Conservation (phyloP, 2,113 vertebrate genomes). For the Trachemys scripta region DNA sequence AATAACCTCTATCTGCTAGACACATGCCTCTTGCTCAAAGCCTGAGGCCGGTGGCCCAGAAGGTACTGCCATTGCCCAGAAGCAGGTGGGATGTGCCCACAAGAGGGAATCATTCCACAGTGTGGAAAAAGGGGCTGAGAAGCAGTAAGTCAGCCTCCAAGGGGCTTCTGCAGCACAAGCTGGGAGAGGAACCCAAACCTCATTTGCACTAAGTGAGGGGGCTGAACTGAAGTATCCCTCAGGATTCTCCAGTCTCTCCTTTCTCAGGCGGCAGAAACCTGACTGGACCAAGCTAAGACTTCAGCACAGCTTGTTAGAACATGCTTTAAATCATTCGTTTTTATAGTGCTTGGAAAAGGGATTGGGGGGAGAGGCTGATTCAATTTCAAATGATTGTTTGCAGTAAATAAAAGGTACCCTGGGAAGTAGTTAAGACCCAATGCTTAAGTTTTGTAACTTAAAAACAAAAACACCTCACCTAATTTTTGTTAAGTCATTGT, state of each 20-base stretch:
- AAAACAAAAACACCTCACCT: neutral
- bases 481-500: neutral
- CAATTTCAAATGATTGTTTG: neutral
- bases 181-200: neutral
- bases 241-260: fast-evolving
- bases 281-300: fast-evolving
- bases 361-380: neutral
- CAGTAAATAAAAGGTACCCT: neutral
- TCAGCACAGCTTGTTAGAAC: neutral
- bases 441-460: neutral
- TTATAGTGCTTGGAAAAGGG: neutral
- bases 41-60: neutral
- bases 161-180: neutral
- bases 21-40: neutral
- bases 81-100: neutral
- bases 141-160: neutral
- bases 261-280: neutral
- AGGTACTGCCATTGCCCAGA: neutral
- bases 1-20: neutral
- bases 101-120: neutral
- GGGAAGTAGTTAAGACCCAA: neutral
- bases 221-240: neutral
- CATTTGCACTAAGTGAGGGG: neutral
- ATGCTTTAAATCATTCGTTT: neutral
- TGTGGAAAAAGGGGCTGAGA: neutral